These are phyloP conservation scores for Larimichthys crocea DNA, from an alignment of 2,113 vertebrate genomes.

Conservation along the genomic window DNA sequence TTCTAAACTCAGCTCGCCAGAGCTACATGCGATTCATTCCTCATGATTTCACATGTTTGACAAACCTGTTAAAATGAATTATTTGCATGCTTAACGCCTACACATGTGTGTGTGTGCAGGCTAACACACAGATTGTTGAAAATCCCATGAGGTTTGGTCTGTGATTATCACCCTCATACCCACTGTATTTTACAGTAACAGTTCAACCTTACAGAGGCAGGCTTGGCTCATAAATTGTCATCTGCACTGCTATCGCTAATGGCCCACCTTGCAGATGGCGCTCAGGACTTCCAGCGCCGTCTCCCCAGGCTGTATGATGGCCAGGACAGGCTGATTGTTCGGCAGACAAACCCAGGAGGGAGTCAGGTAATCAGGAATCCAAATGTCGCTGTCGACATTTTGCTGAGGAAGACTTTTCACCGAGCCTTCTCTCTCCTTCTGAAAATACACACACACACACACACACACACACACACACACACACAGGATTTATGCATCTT, in stretches of 20 bases:
- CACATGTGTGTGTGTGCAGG: neutral
- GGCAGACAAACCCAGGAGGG: slow-evolving; percentile 98
- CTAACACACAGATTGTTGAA: neutral
- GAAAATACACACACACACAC: slow-evolving; percentile 44
- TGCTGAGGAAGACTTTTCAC: slow-evolving; percentile 89
- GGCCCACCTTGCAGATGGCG: slow-evolving; percentile 91
- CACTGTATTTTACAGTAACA: neutral
- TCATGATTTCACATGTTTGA: slow-evolving; percentile 6
- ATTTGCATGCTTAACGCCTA: neutral
- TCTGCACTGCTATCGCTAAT: neutral
- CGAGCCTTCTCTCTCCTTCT: slow-evolving; percentile 89
- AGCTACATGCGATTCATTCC: neutral
- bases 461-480: slow-evolving; percentile 28
- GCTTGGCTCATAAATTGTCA: neutral
- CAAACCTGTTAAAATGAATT: slow-evolving; percentile 26
- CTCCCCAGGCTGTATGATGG: slow-evolving; percentile 90
- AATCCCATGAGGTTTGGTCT: neutral
- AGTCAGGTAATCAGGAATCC: slow-evolving; percentile 92
- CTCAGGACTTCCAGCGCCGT: slow-evolving; percentile 89
- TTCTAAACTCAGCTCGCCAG: neutral
- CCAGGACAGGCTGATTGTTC: slow-evolving; percentile 91
- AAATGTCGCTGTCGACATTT: slow-evolving; percentile 90
- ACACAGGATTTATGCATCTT: slow-evolving; percentile 1
- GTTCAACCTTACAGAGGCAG: neutral
- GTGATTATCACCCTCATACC: neutral